Percentiles rank a stretch among this genome's conserved stretches.
phyloP scores from a whole-genome alignment of 2,888 invertebrate genomes.

The Conistra vaccinii region DNA sequence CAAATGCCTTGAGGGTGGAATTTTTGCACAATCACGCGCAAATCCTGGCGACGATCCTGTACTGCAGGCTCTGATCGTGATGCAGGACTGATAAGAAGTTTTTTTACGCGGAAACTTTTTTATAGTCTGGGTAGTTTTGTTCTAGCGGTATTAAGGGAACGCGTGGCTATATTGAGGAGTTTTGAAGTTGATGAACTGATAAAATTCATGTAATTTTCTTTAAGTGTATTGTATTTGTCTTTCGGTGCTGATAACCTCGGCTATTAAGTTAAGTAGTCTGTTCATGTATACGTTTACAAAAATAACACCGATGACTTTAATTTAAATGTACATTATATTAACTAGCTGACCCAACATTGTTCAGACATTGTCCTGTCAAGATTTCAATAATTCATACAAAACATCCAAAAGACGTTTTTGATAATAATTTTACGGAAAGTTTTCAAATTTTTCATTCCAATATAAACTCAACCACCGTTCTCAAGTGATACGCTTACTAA shows the following conservation, averaged over 20 bases:
- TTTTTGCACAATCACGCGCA: slow-evolving; percentile 74
- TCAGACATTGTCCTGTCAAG: background rate
- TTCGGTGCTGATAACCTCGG: background rate
- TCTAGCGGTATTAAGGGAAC: background rate
- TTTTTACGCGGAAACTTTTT: slow-evolving; percentile 22
- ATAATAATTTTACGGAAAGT: background rate
- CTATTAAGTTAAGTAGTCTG: background rate
- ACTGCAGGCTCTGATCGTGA: slow-evolving; percentile 44
- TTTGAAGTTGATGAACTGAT: slow-evolving; percentile 12
- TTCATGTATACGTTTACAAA: slow-evolving; percentile 10
- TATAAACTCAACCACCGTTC: no score
- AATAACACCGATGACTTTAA: background rate
- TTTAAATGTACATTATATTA: background rate
- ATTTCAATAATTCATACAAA: background rate
- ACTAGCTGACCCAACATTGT: background rate
- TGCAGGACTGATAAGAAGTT: slow-evolving; percentile 56
- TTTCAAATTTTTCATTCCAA: background rate
- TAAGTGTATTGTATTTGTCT: background rate
- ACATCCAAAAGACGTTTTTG: background rate
- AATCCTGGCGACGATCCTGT: slow-evolving; percentile 35
- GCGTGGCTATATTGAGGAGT: background rate
- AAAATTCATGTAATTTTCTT: slow-evolving; percentile 10
- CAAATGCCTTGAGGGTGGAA: slow-evolving; percentile 71
- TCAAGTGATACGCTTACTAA: no score
- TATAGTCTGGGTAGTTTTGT: slow-evolving; percentile 20